Evolutionary conservation across 2,888 invertebrate genomes (phyloP), one percentile per base, ranked within the genome.

Genomic region (Ferrisia virgata): DNA sequence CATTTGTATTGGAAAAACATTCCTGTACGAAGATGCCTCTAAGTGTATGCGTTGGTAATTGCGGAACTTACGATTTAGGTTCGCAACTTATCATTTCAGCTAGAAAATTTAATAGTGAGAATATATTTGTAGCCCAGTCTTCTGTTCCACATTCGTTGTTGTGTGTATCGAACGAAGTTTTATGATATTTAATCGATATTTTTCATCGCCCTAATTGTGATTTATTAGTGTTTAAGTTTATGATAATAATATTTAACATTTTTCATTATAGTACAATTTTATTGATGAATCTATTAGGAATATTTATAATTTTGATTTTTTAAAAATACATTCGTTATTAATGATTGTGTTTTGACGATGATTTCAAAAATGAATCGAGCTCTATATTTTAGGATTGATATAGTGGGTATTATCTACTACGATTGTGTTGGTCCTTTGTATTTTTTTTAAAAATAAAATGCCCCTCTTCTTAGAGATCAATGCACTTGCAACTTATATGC

Each of bases 11-110:
- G 11, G 40, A 58, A 3, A 22, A 64, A 43, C 84, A 84, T 79
- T 79, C 79, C n/a, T 39, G 36, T 25, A 22, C 79, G 13, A 58
- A 25, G 15, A 40, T 84, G 18, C 72, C 40, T 28, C 40, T 84
- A 18, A 39, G 69, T 1, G 79, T 64, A 13, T 79, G 79, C 43
- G 36, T 84, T 1, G 79, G 79, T 18, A 79, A 58, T 28, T 40
- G 36, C 28, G 84, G 84, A 22, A 84, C 84, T 43, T 84, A 84
- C 22, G 84, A 84, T 80, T 79, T 84, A 22, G 84, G 79, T 31
- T 79, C 84, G 22, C 84, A 80, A 36, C 58, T 84, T 58, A 69
- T n/a, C n/a, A 79, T 84, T 22, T 84, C 69, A 36, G 84, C 84
- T 64, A 47, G 84, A 15, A 84, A 84, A 28, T 36, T 78, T 9